These are phyloP conservation scores for Drosophila ezoana DNA, from an alignment of 2,888 invertebrate genomes.

Conservation along the genomic window DNA sequence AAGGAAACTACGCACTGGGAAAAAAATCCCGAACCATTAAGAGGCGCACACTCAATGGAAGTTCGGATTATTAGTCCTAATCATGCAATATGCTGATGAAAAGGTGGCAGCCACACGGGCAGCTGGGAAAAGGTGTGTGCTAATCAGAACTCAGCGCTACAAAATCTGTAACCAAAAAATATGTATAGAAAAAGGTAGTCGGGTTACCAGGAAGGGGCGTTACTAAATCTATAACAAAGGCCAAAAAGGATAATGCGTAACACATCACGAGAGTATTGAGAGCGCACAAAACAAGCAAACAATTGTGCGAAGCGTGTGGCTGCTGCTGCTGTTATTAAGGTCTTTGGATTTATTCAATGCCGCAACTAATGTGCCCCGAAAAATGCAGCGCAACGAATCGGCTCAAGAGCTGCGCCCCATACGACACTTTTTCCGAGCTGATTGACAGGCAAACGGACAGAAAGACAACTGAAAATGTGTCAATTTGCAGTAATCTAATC, in stretches of 20 bases:
- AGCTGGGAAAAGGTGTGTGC: conserved; percentile 59
- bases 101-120: conserved; percentile 22
- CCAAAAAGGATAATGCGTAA: conserved; percentile 75
- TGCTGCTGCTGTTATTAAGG: conserved; percentile 6
- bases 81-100: conserved; percentile 68
- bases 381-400: conserved; percentile 66
- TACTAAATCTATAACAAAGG: conserved; percentile 67
- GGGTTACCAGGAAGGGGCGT: conserved; percentile 80
- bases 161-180: conserved; percentile 52
- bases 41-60: conserved; percentile 55
- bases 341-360: conserved; percentile 19
- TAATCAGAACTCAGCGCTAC: conserved; percentile 40
- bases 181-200: conserved; percentile 54
- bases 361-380: conserved; percentile 54
- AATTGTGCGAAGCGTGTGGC: conserved; percentile 46
- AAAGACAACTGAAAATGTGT: conserved; percentile 68
- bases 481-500: conserved; percentile 80
- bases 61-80: conserved; percentile 64
- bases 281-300: conserved; percentile 28
- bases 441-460: conserved; percentile 46
- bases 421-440: conserved; percentile 43
- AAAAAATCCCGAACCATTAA: conserved; percentile 52
- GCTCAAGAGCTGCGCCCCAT: conserved; percentile 50
- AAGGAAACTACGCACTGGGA: conserved; percentile 8
- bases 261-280: conserved; percentile 62